These are phyloP conservation scores for Dicrostonyx torquatus DNA, from an alignment of 2,797 vertebrate genomes.

Conservation along the genomic window DNA sequence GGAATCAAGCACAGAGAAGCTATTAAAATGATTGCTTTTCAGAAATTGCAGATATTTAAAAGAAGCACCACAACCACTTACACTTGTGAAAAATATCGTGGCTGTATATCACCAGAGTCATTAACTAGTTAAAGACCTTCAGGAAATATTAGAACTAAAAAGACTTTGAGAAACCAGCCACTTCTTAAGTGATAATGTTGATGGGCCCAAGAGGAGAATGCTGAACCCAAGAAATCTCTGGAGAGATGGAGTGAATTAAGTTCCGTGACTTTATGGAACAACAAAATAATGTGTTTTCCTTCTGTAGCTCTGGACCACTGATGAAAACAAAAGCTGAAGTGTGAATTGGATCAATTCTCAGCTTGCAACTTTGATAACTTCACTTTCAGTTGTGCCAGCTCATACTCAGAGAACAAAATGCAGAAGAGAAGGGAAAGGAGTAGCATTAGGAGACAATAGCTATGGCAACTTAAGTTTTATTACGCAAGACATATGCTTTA, in stretches of 20 bases:
- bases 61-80: slow-evolving; percentile 13
- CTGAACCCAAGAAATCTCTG: slow-evolving; percentile 2
- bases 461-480: background rate
- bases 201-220: background rate
- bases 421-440: background rate
- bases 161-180: slow-evolving; percentile 13
- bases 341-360: background rate
- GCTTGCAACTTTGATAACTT: background rate
- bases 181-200: background rate
- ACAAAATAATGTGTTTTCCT: slow-evolving; percentile 15
- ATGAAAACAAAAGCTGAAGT: slow-evolving; percentile 19
- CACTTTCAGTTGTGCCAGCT: background rate
- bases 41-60: slow-evolving; percentile 43
- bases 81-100: slow-evolving; percentile 27
- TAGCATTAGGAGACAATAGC: slow-evolving; percentile 8
- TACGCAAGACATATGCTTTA: background rate
- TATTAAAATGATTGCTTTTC: slow-evolving; percentile 62
- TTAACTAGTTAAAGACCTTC: slow-evolving; percentile 30
- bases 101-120: slow-evolving; percentile 8
- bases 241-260: slow-evolving; percentile 37
- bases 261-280: background rate
- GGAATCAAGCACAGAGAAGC: slow-evolving; percentile 54
- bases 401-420: background rate
- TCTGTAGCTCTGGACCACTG: background rate
- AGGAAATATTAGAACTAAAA: slow-evolving; percentile 51